A percentile compares a stretch with the other conserved stretches of the same genome.
Conservation (phyloP, 2,888 invertebrate species). For the Erynnis tages region DNA sequence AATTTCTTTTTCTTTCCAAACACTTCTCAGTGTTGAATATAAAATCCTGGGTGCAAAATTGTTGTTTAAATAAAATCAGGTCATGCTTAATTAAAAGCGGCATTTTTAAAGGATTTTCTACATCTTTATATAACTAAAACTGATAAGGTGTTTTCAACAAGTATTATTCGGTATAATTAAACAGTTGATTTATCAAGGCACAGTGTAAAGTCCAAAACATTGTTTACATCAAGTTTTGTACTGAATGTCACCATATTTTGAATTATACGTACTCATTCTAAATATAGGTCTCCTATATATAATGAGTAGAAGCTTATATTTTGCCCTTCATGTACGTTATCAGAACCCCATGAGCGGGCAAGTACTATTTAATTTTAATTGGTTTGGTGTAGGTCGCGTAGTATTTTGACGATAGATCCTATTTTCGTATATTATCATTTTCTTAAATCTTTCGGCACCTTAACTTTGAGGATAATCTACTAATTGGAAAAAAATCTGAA, state of each 20-base stretch:
- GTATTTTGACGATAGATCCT: too few relatives aligned
- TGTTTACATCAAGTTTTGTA: slow-evolving; percentile 24
- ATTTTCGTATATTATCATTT: too few relatives aligned
- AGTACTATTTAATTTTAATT: neutral
- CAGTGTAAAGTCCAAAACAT: slow-evolving; percentile 25
- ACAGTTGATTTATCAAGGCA: slow-evolving; percentile 16
- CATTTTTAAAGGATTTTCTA: neutral
- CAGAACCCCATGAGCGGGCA: neutral
- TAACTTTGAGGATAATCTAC: too few relatives aligned
- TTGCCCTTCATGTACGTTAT: neutral
- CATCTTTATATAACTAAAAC: too few relatives aligned
- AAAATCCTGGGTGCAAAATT: too few relatives aligned
- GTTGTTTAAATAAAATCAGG: too few relatives aligned
- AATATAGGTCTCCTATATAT: neutral
- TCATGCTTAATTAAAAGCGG: neutral
- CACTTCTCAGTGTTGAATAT: too few relatives aligned
- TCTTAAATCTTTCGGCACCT: too few relatives aligned
- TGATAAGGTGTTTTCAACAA: slow-evolving; percentile 20
- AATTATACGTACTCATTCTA: slow-evolving; percentile 1
- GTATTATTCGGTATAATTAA: slow-evolving; percentile 15
- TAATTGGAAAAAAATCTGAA: too few relatives aligned
- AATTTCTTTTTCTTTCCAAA: too few relatives aligned
- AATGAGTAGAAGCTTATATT: neutral
- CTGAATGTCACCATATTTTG: slow-evolving; percentile 24
- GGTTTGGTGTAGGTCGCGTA: neutral